phyloP scores from a whole-genome alignment of 53 echinoderm and acorn worm species.

The Stichopus horrens region DNA sequence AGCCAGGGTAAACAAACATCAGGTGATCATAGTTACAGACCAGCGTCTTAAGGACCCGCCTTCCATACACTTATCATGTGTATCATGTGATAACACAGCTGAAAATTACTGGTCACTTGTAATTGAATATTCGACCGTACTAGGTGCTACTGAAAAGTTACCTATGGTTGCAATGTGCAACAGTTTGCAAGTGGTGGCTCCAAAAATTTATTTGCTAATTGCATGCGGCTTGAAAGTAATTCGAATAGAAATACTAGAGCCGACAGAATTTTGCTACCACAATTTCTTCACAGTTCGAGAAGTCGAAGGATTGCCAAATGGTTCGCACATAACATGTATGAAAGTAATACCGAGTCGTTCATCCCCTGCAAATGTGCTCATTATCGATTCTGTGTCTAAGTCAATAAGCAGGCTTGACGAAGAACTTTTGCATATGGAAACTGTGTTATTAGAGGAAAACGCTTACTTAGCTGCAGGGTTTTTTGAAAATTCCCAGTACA shows the following conservation, averaged over 20 bases:
- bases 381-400: neutral
- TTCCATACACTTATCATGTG: neutral
- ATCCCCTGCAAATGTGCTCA: neutral
- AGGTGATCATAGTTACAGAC: neutral
- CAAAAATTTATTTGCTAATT: neutral
- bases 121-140: neutral
- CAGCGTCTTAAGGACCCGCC: neutral
- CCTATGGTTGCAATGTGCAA: neutral
- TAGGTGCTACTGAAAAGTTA: neutral
- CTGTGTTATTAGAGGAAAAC: neutral
- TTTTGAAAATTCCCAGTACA: neutral
- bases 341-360: neutral
- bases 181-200: neutral
- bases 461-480: neutral
- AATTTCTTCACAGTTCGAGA: neutral
- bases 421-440: neutral
- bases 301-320: neutral
- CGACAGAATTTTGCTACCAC: neutral
- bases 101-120: neutral
- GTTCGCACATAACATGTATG: neutral
- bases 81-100: slow-evolving; percentile 6
- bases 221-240: slow-evolving; percentile 1
- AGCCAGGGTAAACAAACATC: neutral
- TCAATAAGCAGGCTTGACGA: neutral
- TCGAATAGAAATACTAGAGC: neutral